Conservation (phyloP, 2,888 invertebrate species). For the Azorinus chamasolen region DNA sequence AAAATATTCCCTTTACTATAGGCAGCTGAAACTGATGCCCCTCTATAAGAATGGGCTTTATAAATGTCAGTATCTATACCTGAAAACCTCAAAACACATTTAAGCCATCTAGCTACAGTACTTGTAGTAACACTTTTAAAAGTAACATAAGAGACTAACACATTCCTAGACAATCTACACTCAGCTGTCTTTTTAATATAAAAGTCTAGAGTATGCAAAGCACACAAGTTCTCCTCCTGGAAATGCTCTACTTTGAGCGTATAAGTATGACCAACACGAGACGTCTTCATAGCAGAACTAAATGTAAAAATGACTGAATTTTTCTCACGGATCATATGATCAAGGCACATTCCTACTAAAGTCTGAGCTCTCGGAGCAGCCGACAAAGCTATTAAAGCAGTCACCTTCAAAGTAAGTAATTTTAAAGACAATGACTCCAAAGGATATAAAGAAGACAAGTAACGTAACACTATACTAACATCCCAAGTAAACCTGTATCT, state of each 20-base stretch:
- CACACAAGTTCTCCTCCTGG: background rate
- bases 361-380: conserved; percentile 23
- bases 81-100: conserved; percentile 8
- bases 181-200: conserved; percentile 32
- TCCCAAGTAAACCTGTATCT: conserved; percentile 30
- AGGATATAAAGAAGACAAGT: conserved; percentile 14
- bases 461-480: conserved; percentile 13
- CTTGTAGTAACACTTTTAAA: conserved; percentile 15
- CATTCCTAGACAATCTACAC: background rate
- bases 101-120: conserved; percentile 29
- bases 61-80: conserved; percentile 27
- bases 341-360: conserved; percentile 5
- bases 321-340: conserved; percentile 9
- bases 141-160: conserved; percentile 26
- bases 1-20: conserved; percentile 2
- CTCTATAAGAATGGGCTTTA: conserved; percentile 23
- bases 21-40: too few species aligned
- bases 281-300: conserved; percentile 21
- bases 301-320: conserved; percentile 8
- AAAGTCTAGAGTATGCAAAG: conserved; percentile 5
- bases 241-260: conserved; percentile 4
- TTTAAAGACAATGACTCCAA: conserved; percentile 9
- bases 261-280: conserved; percentile 24
- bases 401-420: conserved; percentile 24
- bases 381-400: conserved; percentile 13